Conservation (phyloP, 2,113 vertebrate genomes). For the Ploceus nigricollis region DNA sequence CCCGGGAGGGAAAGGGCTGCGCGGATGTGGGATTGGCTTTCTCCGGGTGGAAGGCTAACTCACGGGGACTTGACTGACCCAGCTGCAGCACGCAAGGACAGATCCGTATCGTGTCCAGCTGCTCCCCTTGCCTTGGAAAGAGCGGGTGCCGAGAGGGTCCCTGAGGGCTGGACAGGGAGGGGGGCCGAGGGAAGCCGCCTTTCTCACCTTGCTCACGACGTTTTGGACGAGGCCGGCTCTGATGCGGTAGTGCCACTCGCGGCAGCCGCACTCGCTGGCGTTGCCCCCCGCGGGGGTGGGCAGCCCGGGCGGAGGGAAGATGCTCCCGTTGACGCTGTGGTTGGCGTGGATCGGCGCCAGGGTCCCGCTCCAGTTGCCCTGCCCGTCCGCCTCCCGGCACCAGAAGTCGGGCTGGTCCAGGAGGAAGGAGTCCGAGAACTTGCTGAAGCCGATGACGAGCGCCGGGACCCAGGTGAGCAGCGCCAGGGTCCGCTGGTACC, state of each 20-base stretch:
- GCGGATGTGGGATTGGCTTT: rapidly evolving
- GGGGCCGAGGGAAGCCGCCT: background rate
- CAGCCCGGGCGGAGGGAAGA: constrained; percentile 41
- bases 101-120: background rate
- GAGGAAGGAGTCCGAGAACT: constrained; percentile 95
- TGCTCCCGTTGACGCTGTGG: constrained; percentile 10
- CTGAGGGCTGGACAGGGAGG: background rate
- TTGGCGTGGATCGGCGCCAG: constrained; percentile 36
- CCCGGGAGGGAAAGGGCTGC: background rate
- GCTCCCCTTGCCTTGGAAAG: background rate
- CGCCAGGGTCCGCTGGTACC: constrained; percentile 88
- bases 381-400: constrained; percentile 75
- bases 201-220: constrained; percentile 94
- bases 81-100: rapidly evolving
- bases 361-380: constrained; percentile 71
- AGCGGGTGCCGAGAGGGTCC: background rate
- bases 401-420: constrained; percentile 87
- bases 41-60: background rate
- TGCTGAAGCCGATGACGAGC: constrained; percentile 92
- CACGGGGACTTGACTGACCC: background rate
- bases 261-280: constrained; percentile 80
- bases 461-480: constrained; percentile 95
- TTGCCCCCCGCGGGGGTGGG: constrained; percentile 34
- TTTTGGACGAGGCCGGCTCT: constrained; percentile 90
- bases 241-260: constrained; percentile 85